phyloP scores from a whole-genome alignment of 2,888 invertebrate species.

The Rhagonycha fulva region DNA sequence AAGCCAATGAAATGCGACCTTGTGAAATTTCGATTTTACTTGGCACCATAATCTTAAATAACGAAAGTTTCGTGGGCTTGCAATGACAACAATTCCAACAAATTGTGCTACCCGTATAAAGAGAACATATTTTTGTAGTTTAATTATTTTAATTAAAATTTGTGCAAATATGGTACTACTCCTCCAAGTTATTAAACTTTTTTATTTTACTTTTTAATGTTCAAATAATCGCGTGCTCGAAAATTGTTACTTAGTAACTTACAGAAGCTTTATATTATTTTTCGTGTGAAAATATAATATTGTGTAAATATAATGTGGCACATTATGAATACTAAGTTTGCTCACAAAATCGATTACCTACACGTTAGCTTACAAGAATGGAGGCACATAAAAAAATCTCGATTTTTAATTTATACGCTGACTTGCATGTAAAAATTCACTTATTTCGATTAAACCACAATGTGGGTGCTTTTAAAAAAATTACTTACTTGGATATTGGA shows the following conservation, averaged over 20 bases:
- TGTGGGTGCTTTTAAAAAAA: not conserved
- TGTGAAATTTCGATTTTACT: not conserved
- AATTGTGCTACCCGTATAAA: not conserved
- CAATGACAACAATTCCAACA: not conserved
- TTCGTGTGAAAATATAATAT: not conserved
- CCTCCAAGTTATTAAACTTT: not conserved
- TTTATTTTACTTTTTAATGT: not conserved
- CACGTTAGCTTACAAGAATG: not conserved
- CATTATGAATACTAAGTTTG: not conserved
- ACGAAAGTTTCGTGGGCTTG: not conserved
- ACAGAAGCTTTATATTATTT: not conserved
- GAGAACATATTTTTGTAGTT: not conserved
- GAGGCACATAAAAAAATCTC: not conserved
- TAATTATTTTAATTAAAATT: not conserved
- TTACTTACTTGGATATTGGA: not conserved
- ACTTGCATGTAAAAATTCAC: no score
- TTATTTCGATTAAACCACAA: not conserved
- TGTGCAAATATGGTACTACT: not conserved
- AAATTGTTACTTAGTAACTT: not conserved
- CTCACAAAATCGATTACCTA: not conserved
- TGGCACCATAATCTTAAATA: not conserved
- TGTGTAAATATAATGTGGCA: not conserved
- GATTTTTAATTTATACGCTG: not conserved
- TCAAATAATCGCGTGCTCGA: not conserved
- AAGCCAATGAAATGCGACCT: not conserved